phyloP scores from a whole-genome alignment of 2,888 invertebrate genomes.

The Ophion ellenae region DNA sequence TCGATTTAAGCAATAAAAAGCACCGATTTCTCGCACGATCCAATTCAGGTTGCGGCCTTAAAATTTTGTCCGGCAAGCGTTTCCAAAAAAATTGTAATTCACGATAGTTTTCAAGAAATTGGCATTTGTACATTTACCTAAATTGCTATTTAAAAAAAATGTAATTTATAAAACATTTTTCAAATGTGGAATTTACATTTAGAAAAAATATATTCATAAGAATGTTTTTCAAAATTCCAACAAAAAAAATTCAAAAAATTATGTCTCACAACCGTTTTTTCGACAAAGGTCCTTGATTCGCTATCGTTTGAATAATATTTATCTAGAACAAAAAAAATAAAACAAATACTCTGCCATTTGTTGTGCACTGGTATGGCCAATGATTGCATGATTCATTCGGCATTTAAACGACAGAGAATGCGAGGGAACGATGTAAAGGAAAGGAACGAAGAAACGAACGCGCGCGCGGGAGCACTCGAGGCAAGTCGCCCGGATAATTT shows the following conservation, averaged over 20 bases:
- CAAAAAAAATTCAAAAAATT: too few relatives aligned
- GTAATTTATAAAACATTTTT: too few relatives aligned
- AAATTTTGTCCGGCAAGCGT: too few relatives aligned
- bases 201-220: background rate
- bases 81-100: too few relatives aligned
- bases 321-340: background rate
- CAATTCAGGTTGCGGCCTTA: too few relatives aligned
- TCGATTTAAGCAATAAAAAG: too few relatives aligned
- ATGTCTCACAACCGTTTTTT: background rate
- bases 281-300: background rate
- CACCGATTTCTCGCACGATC: too few relatives aligned
- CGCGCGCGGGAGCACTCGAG: slow-evolving; percentile 75
- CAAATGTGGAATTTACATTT: too few relatives aligned
- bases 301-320: background rate
- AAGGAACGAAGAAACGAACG: slow-evolving; percentile 59
- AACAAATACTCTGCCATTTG: background rate
- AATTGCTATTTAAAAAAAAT: too few relatives aligned
- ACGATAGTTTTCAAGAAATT: too few relatives aligned
- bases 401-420: slow-evolving; percentile 45
- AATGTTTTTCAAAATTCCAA: background rate
- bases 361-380: slow-evolving; percentile 18
- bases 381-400: slow-evolving; percentile 30
- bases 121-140: too few relatives aligned
- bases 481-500: slow-evolving; percentile 83
- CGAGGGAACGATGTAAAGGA: slow-evolving; percentile 47